phyloP scores from a whole-genome alignment of 2,113 vertebrate species.

The Brachionichthys hirsutus region DNA sequence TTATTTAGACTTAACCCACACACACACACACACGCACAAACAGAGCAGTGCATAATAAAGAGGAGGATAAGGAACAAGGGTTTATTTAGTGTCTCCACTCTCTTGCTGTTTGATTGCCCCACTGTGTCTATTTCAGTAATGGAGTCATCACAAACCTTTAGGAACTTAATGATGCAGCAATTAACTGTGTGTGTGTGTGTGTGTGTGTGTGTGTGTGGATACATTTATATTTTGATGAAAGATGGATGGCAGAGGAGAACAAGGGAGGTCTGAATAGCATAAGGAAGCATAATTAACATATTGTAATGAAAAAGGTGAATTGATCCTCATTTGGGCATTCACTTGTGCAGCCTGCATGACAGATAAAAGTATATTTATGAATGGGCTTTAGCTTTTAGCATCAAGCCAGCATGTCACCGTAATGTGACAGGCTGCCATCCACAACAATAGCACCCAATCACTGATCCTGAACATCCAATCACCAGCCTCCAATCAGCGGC shows the following conservation, averaged over 20 bases:
- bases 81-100: constrained; percentile 15
- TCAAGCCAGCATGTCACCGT: no score
- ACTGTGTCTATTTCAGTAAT: constrained; percentile 34
- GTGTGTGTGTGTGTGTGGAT: constrained; percentile 4
- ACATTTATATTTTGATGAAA: no score
- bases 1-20: not conserved
- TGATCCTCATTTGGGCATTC: no score
- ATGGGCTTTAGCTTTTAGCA: no score
- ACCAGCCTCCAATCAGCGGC: no score
- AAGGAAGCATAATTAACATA: no score
- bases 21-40: not conserved
- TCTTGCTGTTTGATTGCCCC: constrained; percentile 30
- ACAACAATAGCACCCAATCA: no score
- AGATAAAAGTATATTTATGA: no score
- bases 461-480: no score
- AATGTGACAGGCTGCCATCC: no score
- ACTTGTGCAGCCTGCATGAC: no score
- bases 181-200: constrained; percentile 15
- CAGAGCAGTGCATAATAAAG: not conserved
- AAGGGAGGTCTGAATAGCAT: constrained; percentile 5
- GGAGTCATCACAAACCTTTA: constrained; percentile 27
- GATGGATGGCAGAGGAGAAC: not conserved
- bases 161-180: constrained; percentile 39
- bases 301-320: no score
- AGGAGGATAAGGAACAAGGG: not conserved